Evolutionary conservation across 2,113 vertebrate species (phyloP), one percentile per base, ranked within the genome.

Genomic region (Heterocephalus glaber): DNA sequence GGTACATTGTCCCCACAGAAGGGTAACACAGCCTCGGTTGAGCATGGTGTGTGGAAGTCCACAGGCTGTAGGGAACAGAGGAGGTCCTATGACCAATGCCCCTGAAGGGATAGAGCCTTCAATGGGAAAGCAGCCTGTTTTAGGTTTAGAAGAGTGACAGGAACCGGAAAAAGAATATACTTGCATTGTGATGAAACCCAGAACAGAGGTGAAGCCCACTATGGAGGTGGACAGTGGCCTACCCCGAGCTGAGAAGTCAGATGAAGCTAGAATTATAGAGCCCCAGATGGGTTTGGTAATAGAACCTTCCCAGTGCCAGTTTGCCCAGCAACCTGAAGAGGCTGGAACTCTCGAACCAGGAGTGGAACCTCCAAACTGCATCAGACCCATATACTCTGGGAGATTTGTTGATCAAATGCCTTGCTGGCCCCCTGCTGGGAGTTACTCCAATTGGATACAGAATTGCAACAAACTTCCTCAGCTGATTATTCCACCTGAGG

Each of bases 401-500:
- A 96, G n/a, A 28, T 98, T 97, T 82, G 41, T 90, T 12, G 97
- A 97, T 52, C 84, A 96, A 4, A 92, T 61, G 28, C 96, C 97
- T 5, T 83, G 94, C 82, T 89, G 70, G 66, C 86, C 76, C n/a
- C n/a, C n/a, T n/a, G n/a, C n/a, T n/a, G 5, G 30, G 3, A 63
- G 17, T 86, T 74, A 84, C 94, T 97, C 33, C 89, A n/a, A n/a
- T 98, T 97, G 0, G n/a, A n/a, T n/a, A n/a, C n/a, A n/a, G n/a
- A n/a, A n/a, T n/a, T n/a, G n/a, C n/a, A n/a, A n/a, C n/a, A n/a
- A n/a, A n/a, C n/a, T n/a, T n/a, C n/a, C n/a, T n/a, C 90, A 99
- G 99, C 94, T 98, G 1, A 0, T 89, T 49, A 99, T 99, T 80
- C 99, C 99, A 19, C 95, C 97, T 0, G 95, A 74, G 28, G 97